Percentiles rank a stretch among this genome's conserved stretches.
These are phyloP conservation scores for Saccopteryx leptura DNA, from an alignment of 2,113 vertebrate genomes.

Conservation along the genomic window DNA sequence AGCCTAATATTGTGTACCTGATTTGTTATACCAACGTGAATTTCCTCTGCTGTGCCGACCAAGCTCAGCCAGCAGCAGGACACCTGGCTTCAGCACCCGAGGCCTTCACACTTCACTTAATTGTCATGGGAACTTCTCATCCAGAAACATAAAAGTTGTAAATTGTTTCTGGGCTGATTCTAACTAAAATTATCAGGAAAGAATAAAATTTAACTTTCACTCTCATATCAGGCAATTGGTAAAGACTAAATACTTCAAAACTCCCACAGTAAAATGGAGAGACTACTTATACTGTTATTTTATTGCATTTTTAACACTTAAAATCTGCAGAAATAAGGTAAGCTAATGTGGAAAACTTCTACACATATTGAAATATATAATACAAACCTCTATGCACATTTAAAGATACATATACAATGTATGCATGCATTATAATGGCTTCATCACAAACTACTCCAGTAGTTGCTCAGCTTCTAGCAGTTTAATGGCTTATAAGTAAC, in stretches of 20 bases:
- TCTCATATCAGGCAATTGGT: not conserved
- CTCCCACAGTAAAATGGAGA: not conserved
- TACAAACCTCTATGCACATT: not conserved
- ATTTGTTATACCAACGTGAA: not conserved
- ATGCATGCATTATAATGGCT: not conserved
- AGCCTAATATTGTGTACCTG: not conserved
- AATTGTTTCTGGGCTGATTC: conserved; percentile 11
- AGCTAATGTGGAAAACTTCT: not conserved
- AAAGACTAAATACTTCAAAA: conserved; percentile 52
- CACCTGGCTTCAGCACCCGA: not conserved
- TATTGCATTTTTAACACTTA: not conserved
- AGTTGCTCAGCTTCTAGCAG: not conserved
- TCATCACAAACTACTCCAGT: not conserved
- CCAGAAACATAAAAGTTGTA: not conserved
- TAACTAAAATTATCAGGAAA: conserved; percentile 45
- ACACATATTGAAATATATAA: not conserved
- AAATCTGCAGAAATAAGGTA: not conserved
- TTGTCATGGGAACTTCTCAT: not conserved
- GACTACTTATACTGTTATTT: not conserved
- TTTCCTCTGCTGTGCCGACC: not conserved
- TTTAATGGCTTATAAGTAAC: not conserved
- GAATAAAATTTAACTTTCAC: conserved; percentile 35
- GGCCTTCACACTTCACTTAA: conserved; percentile 45
- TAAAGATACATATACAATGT: not conserved
- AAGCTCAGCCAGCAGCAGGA: not conserved